Conservation (phyloP, 2,888 invertebrate genomes). For the Malthinus flaveolus region DNA sequence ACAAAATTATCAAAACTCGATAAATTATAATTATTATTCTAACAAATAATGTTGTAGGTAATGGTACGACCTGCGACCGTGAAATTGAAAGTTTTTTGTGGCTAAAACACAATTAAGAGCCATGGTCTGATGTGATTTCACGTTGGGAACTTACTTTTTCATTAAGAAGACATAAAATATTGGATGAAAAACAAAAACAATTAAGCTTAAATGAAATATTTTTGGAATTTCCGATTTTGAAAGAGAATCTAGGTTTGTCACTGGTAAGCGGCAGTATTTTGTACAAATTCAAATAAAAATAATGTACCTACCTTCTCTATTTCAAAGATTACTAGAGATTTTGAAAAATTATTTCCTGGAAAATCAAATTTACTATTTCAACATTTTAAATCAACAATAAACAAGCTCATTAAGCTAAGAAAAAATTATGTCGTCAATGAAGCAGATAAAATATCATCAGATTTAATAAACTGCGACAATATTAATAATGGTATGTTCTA, state of each 20-base stretch:
- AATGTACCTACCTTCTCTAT: too few species aligned
- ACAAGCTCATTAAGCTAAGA: too few species aligned
- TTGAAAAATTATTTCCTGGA: too few species aligned
- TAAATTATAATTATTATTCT: not conserved
- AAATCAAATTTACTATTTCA: not conserved
- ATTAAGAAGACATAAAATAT: too few species aligned
- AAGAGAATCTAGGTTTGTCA: not conserved
- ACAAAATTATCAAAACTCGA: not conserved
- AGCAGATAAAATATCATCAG: not conserved
- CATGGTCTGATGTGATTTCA: not conserved
- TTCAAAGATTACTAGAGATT: too few species aligned
- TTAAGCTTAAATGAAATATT: not conserved
- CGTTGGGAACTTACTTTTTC: not conserved
- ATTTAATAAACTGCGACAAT: not conserved
- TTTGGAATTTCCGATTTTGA: not conserved
- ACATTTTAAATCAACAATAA: too few species aligned
- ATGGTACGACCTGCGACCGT: not conserved
- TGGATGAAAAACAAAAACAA: not conserved
- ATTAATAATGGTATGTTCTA: too few species aligned
- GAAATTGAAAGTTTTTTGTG: not conserved
- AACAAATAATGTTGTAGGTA: not conserved
- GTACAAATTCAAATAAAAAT: too few species aligned
- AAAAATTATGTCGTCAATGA: too few species aligned
- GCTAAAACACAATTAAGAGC: not conserved
- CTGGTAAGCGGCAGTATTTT: not conserved